A percentile compares a stretch with the other conserved stretches of the same genome.
Conservation (phyloP, 2,888 invertebrate genomes). For the Nemoura dubitans region DNA sequence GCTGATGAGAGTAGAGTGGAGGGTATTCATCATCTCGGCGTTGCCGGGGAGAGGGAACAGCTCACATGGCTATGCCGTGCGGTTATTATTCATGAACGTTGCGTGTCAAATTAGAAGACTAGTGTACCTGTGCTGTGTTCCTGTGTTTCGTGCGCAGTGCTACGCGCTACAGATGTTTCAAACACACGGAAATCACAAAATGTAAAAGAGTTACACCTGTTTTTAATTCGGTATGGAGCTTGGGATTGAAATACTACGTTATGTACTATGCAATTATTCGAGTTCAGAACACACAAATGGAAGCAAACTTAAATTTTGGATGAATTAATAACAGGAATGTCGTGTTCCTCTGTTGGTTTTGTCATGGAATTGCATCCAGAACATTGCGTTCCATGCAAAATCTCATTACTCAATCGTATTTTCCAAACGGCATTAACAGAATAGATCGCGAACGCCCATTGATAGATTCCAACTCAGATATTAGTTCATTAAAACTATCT, state of each 20-base stretch:
- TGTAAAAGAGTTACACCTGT: conserved; percentile 5
- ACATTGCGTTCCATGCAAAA: no score
- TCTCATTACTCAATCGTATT: no score
- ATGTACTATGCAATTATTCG: background rate
- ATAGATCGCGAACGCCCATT: no score
- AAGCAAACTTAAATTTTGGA: background rate
- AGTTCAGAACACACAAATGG: background rate
- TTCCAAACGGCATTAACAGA: no score
- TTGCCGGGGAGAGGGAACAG: background rate
- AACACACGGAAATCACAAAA: background rate
- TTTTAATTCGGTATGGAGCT: background rate
- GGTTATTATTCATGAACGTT: conserved; percentile 4
- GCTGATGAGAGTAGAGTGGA: conserved; percentile 15
- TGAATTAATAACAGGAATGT: background rate
- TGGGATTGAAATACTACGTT: background rate
- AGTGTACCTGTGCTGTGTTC: background rate
- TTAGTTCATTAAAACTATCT: no score
- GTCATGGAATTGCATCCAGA: no score
- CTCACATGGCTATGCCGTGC: background rate
- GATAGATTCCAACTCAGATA: no score
- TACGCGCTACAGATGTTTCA: background rate
- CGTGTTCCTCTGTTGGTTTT: background rate
- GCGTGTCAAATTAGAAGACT: conserved; percentile 1
- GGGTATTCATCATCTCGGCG: background rate
- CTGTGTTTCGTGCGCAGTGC: background rate